phyloP scores from a whole-genome alignment of 1,140 invertebrate species.

The Caligus rogercresseyi region DNA sequence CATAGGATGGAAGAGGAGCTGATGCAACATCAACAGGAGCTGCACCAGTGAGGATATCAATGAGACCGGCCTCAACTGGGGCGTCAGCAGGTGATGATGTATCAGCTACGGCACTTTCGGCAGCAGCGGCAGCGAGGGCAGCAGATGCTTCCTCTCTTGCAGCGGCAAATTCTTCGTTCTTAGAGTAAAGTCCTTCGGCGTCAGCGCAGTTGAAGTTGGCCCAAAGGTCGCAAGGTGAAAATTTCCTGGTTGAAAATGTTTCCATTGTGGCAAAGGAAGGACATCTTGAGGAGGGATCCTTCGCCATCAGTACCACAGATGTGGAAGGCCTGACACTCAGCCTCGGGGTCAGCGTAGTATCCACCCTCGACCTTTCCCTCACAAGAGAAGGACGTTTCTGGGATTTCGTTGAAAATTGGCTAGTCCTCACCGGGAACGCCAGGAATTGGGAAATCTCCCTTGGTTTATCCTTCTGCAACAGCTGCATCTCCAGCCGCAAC shows the following conservation, averaged over 20 bases:
- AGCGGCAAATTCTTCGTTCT: slow-evolving; percentile 25
- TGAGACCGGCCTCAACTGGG: too few relatives aligned
- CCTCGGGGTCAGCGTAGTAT: slow-evolving; percentile 2
- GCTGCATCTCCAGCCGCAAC: not conserved
- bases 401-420: slow-evolving; percentile 29
- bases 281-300: slow-evolving; percentile 27
- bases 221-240: slow-evolving; percentile 80
- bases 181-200: slow-evolving; percentile 34
- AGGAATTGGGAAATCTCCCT: slow-evolving; percentile 1
- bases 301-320: not conserved
- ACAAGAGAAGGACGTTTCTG: slow-evolving; percentile 30
- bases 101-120: too few relatives aligned
- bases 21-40: too few relatives aligned
- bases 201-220: slow-evolving; percentile 59
- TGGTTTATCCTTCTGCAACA: not conserved
- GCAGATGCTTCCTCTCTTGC: not conserved
- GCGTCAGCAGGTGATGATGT: too few relatives aligned
- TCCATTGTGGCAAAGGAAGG: slow-evolving; percentile 67
- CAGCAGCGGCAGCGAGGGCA: not conserved
- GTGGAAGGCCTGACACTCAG: slow-evolving; percentile 30
- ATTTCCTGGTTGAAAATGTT: slow-evolving; percentile 70
- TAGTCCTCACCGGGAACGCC: slow-evolving; percentile 24
- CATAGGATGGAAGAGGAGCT: too few relatives aligned
- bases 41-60: too few relatives aligned
- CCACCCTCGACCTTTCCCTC: not conserved